These are phyloP conservation scores for Lagenorhynchus albirostris DNA, from an alignment of 2,113 vertebrate species.

Conservation along the genomic window DNA sequence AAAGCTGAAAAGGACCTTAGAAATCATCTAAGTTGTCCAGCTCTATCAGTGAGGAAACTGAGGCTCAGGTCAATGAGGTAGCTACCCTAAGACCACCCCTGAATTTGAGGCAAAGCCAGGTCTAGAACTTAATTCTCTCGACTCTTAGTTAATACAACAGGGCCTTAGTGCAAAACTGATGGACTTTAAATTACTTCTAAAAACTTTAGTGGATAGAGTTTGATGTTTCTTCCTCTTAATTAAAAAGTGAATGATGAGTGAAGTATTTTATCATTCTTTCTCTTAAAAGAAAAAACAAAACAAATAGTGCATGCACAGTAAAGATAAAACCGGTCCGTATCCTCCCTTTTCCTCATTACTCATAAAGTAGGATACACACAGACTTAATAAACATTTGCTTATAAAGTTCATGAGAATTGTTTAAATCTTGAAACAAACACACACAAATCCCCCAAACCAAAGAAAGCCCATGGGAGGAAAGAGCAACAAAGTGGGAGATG, in stretches of 20 bases:
- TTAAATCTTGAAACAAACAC: slow-evolving; percentile 36
- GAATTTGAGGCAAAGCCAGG: background rate
- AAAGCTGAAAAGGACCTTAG: background rate
- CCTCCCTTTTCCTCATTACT: slow-evolving; percentile 52
- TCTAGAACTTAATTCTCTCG: slow-evolving; percentile 2
- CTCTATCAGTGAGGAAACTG: background rate
- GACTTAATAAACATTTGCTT: slow-evolving; percentile 47
- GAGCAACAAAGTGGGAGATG: background rate
- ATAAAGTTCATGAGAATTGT: slow-evolving; percentile 34
- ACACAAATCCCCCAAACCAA: slow-evolving; percentile 17
- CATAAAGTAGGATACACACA: slow-evolving; percentile 9
- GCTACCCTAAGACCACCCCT: background rate
- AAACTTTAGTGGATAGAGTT: slow-evolving; percentile 49
- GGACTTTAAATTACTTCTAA: slow-evolving; percentile 64
- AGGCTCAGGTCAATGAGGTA: background rate
- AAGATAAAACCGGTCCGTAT: slow-evolving; percentile 60
- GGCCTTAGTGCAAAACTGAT: slow-evolving; percentile 9
- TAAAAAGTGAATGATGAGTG: slow-evolving; percentile 69
- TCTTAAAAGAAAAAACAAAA: slow-evolving; percentile 55
- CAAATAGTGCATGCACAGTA: slow-evolving; percentile 45
- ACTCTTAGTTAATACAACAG: slow-evolving; percentile 22
- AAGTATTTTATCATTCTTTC: slow-evolving; percentile 63
- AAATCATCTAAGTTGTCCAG: background rate
- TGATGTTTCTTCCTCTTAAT: slow-evolving; percentile 69
- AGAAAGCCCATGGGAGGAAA: slow-evolving; percentile 1